phyloP scores from a whole-genome alignment of 2,797 vertebrate species.

The Alcedo atthis region DNA sequence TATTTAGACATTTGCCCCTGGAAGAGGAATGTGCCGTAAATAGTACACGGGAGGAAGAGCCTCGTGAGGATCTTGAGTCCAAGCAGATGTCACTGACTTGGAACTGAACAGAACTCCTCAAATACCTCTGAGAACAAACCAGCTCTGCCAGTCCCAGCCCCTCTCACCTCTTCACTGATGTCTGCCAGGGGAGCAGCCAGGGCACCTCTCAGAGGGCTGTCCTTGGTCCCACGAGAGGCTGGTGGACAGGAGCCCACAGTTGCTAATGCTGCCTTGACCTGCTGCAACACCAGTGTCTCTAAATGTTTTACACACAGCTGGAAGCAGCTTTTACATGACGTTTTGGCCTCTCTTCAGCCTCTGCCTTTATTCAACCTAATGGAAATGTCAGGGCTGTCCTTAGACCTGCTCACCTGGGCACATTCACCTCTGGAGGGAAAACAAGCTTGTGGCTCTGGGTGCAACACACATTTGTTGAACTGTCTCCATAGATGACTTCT shows the following conservation, averaged over 20 bases:
- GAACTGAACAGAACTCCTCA: not conserved
- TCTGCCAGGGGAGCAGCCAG: not conserved
- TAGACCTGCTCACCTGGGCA: not conserved
- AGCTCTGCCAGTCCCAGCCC: not conserved
- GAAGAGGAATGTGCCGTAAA: not conserved
- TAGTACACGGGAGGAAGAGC: slow-evolving; percentile 2
- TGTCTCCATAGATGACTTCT: not conserved
- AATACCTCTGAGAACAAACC: not conserved
- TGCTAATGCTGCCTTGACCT: not conserved
- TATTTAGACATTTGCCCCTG: slow-evolving; percentile 39
- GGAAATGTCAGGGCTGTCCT: slow-evolving; percentile 41
- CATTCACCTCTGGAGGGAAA: not conserved
- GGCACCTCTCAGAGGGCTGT: not conserved
- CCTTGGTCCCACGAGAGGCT: not conserved
- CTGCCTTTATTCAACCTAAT: slow-evolving; percentile 15
- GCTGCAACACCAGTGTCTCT: not conserved
- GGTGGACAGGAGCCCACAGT: not conserved
- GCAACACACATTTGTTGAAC: not conserved
- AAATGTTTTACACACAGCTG: slow-evolving; percentile 19
- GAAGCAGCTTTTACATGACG: slow-evolving; percentile 39
- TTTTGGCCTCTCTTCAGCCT: slow-evolving; percentile 1
- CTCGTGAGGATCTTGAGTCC: not conserved
- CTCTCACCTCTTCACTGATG: not conserved
- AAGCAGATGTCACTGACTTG: slow-evolving; percentile 33
- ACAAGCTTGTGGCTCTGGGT: not conserved